Conservation (phyloP, 2,888 invertebrate genomes). For the Synanthedon myopaeformis region DNA sequence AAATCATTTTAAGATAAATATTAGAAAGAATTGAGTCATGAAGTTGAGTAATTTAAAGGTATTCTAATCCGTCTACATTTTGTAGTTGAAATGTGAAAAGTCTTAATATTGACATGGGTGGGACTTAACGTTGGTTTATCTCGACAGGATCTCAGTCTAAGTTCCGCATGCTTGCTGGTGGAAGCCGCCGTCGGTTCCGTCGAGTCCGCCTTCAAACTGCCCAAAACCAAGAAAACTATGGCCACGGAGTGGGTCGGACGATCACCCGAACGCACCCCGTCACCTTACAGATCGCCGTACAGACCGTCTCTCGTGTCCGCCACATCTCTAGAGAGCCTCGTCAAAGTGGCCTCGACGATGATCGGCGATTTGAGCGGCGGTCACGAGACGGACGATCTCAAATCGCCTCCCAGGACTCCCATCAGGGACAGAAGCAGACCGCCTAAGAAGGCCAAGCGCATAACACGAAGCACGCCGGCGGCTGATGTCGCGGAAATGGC, state of each 20-base stretch:
- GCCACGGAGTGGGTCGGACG: constrained; percentile 93
- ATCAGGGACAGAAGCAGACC: constrained; percentile 46
- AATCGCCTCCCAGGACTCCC: constrained; percentile 50
- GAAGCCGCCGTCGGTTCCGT: constrained; percentile 87
- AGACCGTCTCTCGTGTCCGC: constrained; percentile 45
- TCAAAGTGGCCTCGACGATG: constrained; percentile 72
- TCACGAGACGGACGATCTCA: constrained; percentile 31
- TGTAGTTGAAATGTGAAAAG: too few relatives aligned
- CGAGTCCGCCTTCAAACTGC: constrained; percentile 87
- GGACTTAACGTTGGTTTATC: not conserved
- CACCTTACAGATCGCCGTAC: constrained; percentile 55
- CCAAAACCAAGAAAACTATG: constrained; percentile 91
- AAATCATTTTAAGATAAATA: too few relatives aligned
- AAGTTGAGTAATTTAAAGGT: too few relatives aligned
- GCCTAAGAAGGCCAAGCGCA: constrained; percentile 46
- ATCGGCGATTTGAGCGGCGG: constrained; percentile 54
- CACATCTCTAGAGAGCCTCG: constrained; percentile 71
- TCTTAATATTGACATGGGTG: too few relatives aligned
- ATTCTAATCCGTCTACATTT: too few relatives aligned
- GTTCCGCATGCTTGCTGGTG: constrained; percentile 84
- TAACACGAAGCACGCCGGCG: constrained; percentile 47
- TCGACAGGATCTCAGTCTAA: constrained; percentile 66
- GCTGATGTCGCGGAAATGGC: constrained; percentile 23
- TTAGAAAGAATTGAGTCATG: too few relatives aligned
- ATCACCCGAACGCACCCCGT: constrained; percentile 68